A percentile compares a stretch with the other conserved stretches of the same genome.
phyloP scores from a whole-genome alignment of 2,113 vertebrate genomes.

The Tympanuchus pallidicinctus region DNA sequence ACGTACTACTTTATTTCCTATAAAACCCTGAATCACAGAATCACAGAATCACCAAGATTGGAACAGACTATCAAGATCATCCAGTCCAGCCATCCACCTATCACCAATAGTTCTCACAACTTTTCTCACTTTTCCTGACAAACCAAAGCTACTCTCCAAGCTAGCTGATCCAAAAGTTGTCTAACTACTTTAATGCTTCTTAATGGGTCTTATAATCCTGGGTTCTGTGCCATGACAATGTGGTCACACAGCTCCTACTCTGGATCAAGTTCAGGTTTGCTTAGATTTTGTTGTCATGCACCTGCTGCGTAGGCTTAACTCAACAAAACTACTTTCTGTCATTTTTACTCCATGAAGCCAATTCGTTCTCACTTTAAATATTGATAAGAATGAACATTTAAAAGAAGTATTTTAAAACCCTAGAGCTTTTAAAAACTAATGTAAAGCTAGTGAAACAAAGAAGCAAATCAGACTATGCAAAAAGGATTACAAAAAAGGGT shows the following conservation, averaged over 20 bases:
- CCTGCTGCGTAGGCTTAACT: background rate
- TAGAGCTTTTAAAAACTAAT: no score
- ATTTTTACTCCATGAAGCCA: background rate
- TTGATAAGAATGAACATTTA: background rate
- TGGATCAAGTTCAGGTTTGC: conserved; percentile 52
- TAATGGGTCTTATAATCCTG: conserved; percentile 53
- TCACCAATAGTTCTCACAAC: no score
- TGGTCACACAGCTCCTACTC: conserved; percentile 64
- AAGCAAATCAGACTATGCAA: background rate
- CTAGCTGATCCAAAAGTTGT: conserved; percentile 52
- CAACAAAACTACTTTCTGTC: conserved; percentile 5
- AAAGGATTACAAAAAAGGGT: background rate
- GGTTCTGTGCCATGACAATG: conserved; percentile 53
- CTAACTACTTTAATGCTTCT: conserved; percentile 61
- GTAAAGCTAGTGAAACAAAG: background rate
- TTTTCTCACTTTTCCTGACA: background rate
- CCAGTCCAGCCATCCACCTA: no score
- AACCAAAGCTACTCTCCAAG: conserved; percentile 37
- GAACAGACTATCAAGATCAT: no score
- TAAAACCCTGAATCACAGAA: background rate
- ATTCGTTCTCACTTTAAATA: background rate
- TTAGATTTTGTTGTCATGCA: conserved; percentile 14
- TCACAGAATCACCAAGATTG: no score
- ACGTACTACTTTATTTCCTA: background rate
- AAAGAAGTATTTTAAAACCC: background rate